Percentiles rank a stretch among this genome's conserved stretches.
Evolutionary conservation across 1,140 invertebrate genomes (phyloP).

Genomic region (Melanaphis sacchari): DNA sequence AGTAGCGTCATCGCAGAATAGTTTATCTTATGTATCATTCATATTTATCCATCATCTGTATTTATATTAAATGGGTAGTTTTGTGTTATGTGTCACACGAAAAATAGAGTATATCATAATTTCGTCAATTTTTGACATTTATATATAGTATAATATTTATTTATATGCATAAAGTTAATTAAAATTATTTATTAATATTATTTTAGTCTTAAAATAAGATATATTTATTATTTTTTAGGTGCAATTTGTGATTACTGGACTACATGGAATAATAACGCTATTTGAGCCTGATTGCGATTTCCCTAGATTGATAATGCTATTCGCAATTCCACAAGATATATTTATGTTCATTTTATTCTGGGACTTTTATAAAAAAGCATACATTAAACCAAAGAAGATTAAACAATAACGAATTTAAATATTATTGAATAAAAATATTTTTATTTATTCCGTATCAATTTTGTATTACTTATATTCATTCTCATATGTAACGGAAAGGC

Average conservation of each 20-base stretch:
- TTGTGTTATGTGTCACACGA: no score
- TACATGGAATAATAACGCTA: slow-evolving; percentile 73
- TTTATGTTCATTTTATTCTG: slow-evolving; percentile 83
- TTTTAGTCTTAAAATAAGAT: neutral
- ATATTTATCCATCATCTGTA: no score
- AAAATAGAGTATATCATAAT: neutral
- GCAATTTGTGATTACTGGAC: slow-evolving; percentile 77
- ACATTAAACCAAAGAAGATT: slow-evolving; percentile 63
- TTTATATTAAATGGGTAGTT: no score
- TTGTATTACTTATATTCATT: neutral
- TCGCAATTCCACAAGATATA: slow-evolving; percentile 74
- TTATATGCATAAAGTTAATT: no score
- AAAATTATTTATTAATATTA: neutral
- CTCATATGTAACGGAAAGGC: no score
- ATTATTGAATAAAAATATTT: neutral
- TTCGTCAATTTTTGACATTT: neutral
- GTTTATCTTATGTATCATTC: no score
- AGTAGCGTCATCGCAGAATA: no score
- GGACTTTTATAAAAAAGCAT: slow-evolving; percentile 86
- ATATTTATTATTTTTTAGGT: slow-evolving; percentile 64
- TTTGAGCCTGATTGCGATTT: slow-evolving; percentile 77
- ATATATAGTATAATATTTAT: neutral
- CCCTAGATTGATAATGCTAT: slow-evolving; percentile 69
- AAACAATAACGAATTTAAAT: neutral
- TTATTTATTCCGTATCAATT: neutral